phyloP scores from a whole-genome alignment of 2,888 invertebrate genomes.

The Oligia strigilis region DNA sequence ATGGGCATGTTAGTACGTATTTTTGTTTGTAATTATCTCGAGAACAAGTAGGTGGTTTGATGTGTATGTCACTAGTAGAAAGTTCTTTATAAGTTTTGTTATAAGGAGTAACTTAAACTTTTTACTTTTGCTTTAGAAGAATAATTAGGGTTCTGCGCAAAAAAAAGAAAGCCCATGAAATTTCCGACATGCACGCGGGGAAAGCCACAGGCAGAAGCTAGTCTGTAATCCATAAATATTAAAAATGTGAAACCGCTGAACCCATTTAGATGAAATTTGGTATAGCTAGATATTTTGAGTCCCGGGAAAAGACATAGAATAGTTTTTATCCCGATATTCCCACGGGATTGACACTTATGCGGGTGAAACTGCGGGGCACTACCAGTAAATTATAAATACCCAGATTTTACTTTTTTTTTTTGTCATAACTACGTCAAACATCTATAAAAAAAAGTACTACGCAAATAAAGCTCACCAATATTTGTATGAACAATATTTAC shows the following conservation, averaged over 20 bases:
- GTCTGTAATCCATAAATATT: neutral
- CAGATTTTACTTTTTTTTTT: constrained; percentile 50
- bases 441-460: constrained; percentile 28
- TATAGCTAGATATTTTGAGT: no score
- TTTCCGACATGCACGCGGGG: neutral
- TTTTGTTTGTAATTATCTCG: constrained; percentile 40
- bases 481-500: constrained; percentile 40
- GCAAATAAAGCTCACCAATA: constrained; percentile 31
- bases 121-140: no score
- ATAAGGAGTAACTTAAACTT: neutral
- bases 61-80: constrained; percentile 42
- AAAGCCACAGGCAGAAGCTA: neutral
- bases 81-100: constrained; percentile 3
- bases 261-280: no score
- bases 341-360: no score
- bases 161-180: neutral
- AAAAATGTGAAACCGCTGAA: no score
- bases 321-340: no score
- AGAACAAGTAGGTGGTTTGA: constrained; percentile 43
- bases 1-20: constrained; percentile 27
- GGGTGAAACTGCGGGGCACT: no score
- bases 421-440: constrained; percentile 47
- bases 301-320: no score
- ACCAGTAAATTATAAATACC: constrained; percentile 19
- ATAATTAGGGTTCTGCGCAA: no score